Percentiles rank a stretch among this genome's conserved stretches.
Evolutionary conservation across 2,797 vertebrate species (phyloP).

Genomic region (Antennarius maculatus): DNA sequence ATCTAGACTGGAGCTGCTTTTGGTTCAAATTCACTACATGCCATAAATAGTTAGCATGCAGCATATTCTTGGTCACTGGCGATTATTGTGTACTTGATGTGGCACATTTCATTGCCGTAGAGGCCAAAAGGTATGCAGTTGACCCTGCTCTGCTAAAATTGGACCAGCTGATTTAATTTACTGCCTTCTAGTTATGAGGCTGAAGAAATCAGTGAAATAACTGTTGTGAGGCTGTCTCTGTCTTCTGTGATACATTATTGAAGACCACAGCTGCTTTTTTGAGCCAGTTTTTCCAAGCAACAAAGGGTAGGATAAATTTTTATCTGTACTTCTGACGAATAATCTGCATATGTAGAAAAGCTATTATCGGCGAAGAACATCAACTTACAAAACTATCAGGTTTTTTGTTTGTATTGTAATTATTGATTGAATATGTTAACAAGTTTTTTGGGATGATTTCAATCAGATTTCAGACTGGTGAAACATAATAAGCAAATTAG

Average conservation of each 20-base stretch:
- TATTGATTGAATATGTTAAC: too few species aligned
- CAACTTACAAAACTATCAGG: too few species aligned
- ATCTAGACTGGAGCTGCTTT: constrained; percentile 1
- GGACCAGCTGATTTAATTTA: constrained; percentile 30
- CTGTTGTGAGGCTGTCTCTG: constrained; percentile 3
- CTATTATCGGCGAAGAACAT: too few species aligned
- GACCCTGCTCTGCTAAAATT: neutral
- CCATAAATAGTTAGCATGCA: constrained; percentile 44
- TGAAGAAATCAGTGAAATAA: constrained; percentile 2
- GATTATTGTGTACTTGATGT: neutral
- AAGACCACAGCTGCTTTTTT: too few species aligned
- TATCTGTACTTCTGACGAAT: too few species aligned
- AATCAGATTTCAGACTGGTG: too few species aligned
- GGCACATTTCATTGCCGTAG: constrained; percentile 11
- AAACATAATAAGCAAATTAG: too few species aligned
- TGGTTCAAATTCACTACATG: constrained; percentile 15
- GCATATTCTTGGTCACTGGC: constrained; percentile 51
- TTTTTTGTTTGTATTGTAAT: too few species aligned
- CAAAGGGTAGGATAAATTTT: too few species aligned
- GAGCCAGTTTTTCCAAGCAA: too few species aligned
- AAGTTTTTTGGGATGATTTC: neutral
- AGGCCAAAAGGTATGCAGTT: constrained; percentile 22
- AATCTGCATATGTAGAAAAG: too few species aligned
- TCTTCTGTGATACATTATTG: neutral
- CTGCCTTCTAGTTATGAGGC: neutral